A percentile compares a stretch with the other conserved stretches of the same genome.
These are phyloP conservation scores for Thyatira batis DNA, from an alignment of 2,888 invertebrate species.

Conservation along the genomic window DNA sequence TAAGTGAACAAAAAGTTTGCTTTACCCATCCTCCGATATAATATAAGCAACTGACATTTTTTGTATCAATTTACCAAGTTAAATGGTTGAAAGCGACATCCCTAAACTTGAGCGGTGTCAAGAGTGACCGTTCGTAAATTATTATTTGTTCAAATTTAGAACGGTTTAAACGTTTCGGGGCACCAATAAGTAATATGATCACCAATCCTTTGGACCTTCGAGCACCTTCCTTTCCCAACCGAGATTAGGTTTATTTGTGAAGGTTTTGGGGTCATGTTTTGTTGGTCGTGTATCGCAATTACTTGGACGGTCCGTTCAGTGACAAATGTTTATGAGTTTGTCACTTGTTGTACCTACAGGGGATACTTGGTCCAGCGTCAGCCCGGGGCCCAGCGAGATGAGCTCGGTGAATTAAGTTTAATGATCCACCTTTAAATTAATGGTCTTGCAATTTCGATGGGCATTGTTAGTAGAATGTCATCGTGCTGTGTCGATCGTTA, in stretches of 20 bases:
- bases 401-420: conserved; percentile 59
- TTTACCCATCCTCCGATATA: too few species aligned
- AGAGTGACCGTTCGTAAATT: conserved; percentile 79
- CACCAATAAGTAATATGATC: conserved; percentile 75
- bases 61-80: conserved; percentile 2
- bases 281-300: conserved; percentile 66
- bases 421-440: conserved; percentile 58
- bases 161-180: conserved; percentile 78
- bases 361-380: conserved; percentile 54
- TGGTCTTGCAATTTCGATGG: conserved; percentile 23
- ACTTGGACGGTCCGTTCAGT: conserved; percentile 71
- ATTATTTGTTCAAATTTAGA: conserved; percentile 82
- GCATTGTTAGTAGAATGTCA: neutral
- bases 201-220: conserved; percentile 46
- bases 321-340: conserved; percentile 82
- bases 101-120: conserved; percentile 59
- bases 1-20: too few species aligned
- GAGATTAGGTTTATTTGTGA: conserved; percentile 11
- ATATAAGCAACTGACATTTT: too few species aligned
- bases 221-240: conserved; percentile 5
- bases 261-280: conserved; percentile 35
- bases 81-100: conserved; percentile 33
- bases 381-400: conserved; percentile 53
- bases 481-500: neutral
- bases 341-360: conserved; percentile 66